Evolutionary conservation across 2,113 vertebrate genomes (phyloP).

Genomic region (Apistogramma diplotaenia): DNA sequence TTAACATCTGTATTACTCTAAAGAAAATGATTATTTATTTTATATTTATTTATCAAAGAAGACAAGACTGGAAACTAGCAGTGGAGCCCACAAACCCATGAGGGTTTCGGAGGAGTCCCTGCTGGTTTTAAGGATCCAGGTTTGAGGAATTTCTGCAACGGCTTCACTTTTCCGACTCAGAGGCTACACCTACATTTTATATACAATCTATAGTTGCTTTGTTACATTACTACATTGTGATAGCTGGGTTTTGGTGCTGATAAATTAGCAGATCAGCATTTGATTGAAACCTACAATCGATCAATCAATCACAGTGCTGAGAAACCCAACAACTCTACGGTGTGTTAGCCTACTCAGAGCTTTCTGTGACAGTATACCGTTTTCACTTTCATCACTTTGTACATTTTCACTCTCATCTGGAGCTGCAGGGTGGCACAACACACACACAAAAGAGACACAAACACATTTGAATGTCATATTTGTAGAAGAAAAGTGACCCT

Average conservation of each 20-base stretch:
- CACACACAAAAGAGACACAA: slow-evolving; percentile 54
- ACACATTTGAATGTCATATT: slow-evolving; percentile 28
- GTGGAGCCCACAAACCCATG: no score
- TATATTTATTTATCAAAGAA: no score
- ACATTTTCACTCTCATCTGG: slow-evolving; percentile 59
- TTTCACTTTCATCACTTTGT: slow-evolving; percentile 65
- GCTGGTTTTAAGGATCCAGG: no score
- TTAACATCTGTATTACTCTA: no score
- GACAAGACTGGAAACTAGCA: no score
- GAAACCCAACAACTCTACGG: slow-evolving; percentile 16
- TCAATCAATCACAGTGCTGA: slow-evolving; percentile 11
- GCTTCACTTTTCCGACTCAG: neutral
- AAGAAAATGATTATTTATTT: no score
- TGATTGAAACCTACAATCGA: slow-evolving; percentile 14
- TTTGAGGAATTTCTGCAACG: neutral
- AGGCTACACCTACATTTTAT: neutral
- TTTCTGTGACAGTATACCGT: slow-evolving; percentile 49
- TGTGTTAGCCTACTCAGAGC: slow-evolving; percentile 28
- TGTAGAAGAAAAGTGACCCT: neutral
- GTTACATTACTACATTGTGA: neutral
- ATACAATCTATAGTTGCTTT: neutral
- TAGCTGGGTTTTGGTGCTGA: neutral
- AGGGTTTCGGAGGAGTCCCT: no score
- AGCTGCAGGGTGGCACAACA: slow-evolving; percentile 62
- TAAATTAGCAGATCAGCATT: neutral